Conservation (phyloP, 1,140 invertebrate genomes). For the Batillaria attramentaria region DNA sequence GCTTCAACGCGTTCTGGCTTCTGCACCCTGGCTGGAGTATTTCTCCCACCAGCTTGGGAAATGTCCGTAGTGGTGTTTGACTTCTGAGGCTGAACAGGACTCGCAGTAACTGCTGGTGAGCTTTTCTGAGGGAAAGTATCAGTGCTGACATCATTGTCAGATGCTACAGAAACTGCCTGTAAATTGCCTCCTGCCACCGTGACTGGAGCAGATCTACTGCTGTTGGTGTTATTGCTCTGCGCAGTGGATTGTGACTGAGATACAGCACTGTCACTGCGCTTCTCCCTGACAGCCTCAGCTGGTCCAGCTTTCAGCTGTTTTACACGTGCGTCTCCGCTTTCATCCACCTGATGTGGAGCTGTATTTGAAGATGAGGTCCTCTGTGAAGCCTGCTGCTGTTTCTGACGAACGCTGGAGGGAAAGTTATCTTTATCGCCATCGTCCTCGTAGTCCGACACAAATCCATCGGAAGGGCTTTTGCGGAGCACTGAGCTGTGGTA, state of each 20-base stretch:
- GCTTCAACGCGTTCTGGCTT: background rate
- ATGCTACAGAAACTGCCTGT: background rate
- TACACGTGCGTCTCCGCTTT: background rate
- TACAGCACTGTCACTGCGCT: no score
- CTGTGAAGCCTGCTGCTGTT: background rate
- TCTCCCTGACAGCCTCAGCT: background rate
- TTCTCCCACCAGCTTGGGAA: no score
- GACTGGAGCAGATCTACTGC: background rate
- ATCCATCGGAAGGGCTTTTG: conserved; percentile 7
- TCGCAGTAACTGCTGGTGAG: no score
- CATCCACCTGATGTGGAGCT: background rate
- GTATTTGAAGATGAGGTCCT: background rate
- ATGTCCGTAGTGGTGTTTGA: no score
- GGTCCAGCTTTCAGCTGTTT: background rate
- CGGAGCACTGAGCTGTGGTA: conserved; percentile 16
- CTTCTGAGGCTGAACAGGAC: no score
- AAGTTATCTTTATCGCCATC: background rate
- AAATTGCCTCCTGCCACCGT: background rate
- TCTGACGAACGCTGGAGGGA: background rate
- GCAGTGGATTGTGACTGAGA: background rate
- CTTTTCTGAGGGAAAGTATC: no score
- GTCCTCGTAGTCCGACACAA: conserved; percentile 24
- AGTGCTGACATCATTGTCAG: background rate
- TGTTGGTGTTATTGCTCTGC: background rate
- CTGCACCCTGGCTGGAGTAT: no score